phyloP scores from a whole-genome alignment of 2,888 invertebrate species.

The Dendrolimus pini region DNA sequence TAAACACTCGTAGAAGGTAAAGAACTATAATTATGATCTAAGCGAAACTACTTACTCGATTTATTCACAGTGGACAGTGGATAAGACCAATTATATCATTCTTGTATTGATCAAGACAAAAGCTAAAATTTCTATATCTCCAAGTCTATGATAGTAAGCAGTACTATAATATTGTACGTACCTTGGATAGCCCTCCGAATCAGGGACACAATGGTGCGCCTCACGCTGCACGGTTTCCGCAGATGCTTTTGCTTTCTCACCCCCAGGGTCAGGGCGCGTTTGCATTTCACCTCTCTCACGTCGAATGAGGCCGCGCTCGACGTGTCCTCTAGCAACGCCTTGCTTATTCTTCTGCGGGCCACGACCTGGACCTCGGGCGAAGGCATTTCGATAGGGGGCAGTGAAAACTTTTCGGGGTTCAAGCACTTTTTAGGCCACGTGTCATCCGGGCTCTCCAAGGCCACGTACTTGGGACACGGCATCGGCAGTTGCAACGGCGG shows the following conservation, averaged over 20 bases:
- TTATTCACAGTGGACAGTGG: no score
- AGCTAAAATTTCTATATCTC: no score
- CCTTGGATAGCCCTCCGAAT: conserved; percentile 47
- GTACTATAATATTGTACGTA: conserved; percentile 16
- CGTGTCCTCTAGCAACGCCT: neutral
- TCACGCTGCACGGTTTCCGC: conserved; percentile 31
- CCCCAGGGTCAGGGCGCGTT: conserved; percentile 19
- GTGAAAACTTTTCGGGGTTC: conserved; percentile 37
- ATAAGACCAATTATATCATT: no score
- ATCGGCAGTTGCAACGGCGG: conserved; percentile 52
- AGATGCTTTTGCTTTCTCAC: conserved; percentile 28
- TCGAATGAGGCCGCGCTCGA: conserved; percentile 15
- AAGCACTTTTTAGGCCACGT: conserved; percentile 40
- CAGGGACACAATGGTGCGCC: conserved; percentile 44
- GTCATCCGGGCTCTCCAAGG: conserved; percentile 33
- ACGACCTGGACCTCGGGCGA: conserved; percentile 13
- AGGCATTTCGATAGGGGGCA: conserved; percentile 37
- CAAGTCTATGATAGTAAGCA: no score
- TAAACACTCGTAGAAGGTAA: no score
- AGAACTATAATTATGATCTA: no score
- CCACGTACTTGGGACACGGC: conserved; percentile 10
- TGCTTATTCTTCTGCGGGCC: conserved; percentile 5
- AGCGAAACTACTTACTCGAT: no score
- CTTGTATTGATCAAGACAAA: no score
- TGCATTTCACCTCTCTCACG: conserved; percentile 6